Evolutionary conservation across 2,888 invertebrate species (phyloP), one percentile per base, ranked within the genome.

Genomic region (Geophilus truncorum): DNA sequence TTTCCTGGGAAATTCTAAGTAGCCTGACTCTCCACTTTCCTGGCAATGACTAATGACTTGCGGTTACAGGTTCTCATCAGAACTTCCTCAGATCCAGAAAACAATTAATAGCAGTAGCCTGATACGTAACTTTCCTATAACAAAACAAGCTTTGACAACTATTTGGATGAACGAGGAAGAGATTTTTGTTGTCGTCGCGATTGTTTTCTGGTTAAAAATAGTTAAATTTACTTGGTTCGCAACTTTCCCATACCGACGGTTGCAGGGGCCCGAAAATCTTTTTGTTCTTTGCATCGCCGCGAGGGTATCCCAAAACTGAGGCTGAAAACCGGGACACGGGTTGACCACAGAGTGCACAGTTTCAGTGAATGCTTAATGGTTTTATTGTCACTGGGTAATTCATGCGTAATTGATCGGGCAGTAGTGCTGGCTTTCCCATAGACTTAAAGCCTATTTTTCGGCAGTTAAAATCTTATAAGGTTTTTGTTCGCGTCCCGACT

Each of bases 391-490:
- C 57, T 23, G 57, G 21, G 57, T 57, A 57, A 57, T 57, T 57
- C 21, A 23, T 57, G 57, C 57, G 57, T 57, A 57, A 57, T 57
- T 57, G 57, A 23, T 57, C 57, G 57, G 57, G 57, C 23, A 57
- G 57, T 57, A 23, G 57, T 57, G 57, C 57, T 57, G 36, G 23
- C 57, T 57, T 57, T 57, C 57, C 57, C 57, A 57, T 18, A 23
- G 57, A 23, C 57, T 12, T 21, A 18, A 57, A 23, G 23, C 57
- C 57, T 23, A 57, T 57, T 57, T 57, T 57, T 57, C 57, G 9
- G 57, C 57, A 57, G 57, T 57, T 57, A 57, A 57, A 57, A 21
- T 57, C 57, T 57, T 57, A 57, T 57, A 57, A 57, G 57, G 57
- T 57, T 57, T 57, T 57, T 57, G 57, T 57, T 57, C 18, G 12